phyloP scores from a whole-genome alignment of 2,797 vertebrate genomes.

The Sarcophilus harrisii region DNA sequence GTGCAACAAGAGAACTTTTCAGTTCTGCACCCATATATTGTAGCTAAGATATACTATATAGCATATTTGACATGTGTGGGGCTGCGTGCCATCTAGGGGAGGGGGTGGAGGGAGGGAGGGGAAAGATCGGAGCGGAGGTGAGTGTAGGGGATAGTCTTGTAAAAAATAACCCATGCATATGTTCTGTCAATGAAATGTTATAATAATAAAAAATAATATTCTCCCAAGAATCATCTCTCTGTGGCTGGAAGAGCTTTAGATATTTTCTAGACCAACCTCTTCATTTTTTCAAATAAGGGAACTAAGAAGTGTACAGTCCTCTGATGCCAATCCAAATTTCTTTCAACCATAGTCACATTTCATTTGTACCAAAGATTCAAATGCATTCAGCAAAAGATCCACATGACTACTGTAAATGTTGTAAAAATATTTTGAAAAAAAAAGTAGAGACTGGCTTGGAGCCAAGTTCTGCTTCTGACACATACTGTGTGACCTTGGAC shows the following conservation, averaged over 20 bases:
- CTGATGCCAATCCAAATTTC: not conserved
- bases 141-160: too few relatives aligned
- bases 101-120: too few relatives aligned
- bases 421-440: too few relatives aligned
- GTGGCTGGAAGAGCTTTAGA: not conserved
- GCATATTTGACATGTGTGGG: too few relatives aligned
- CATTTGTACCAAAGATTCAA: not conserved
- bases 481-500: not conserved
- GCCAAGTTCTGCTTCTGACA: not conserved
- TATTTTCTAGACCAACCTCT: not conserved
- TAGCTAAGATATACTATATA: too few relatives aligned
- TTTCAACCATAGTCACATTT: not conserved
- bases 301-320: not conserved
- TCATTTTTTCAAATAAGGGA: not conserved
- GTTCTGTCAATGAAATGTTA: too few relatives aligned
- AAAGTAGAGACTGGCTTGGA: not conserved
- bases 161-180: too few relatives aligned
- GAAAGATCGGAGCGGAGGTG: too few relatives aligned
- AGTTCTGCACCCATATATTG: too few relatives aligned
- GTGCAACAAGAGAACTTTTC: too few relatives aligned
- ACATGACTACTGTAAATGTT: not conserved
- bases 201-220: not conserved
- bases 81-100: too few relatives aligned
- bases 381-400: not conserved
- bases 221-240: not conserved